phyloP scores from a whole-genome alignment of 2,888 invertebrate genomes.

The Epinotia brunnichana region DNA sequence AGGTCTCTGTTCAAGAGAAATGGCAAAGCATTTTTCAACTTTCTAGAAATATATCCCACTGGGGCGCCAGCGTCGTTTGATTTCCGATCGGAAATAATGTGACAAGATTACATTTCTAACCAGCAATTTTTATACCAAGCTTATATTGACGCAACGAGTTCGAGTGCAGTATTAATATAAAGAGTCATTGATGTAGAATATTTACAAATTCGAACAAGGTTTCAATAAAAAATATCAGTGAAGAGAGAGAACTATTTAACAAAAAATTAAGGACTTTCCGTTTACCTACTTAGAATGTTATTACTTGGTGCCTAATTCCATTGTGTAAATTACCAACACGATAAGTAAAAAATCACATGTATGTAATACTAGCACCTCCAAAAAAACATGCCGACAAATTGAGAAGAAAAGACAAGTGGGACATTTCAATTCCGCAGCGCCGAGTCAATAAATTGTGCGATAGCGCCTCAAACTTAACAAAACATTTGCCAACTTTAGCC shows the following conservation, averaged over 20 bases:
- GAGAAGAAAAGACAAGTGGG: neutral
- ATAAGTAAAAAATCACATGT: no score
- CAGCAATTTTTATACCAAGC: constrained; percentile 14
- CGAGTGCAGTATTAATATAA: neutral
- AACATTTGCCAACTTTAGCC: constrained; percentile 44
- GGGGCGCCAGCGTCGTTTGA: constrained; percentile 26
- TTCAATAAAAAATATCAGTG: no score
- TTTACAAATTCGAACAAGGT: neutral
- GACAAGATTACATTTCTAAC: constrained; percentile 45
- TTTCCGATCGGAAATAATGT: constrained; percentile 40
- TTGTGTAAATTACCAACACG: no score
- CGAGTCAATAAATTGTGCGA: constrained; percentile 47
- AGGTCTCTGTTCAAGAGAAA: neutral
- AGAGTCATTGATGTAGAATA: neutral
- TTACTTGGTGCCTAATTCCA: no score
- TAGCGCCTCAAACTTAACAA: constrained; percentile 44
- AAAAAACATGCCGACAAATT: neutral
- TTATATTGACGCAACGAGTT: neutral
- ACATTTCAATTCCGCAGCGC: neutral
- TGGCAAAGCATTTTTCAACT: constrained; percentile 19
- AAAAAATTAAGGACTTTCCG: no score
- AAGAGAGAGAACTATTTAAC: no score
- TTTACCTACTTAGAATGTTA: no score
- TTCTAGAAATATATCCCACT: constrained; percentile 8
- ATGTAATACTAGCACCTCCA: no score